Evolutionary conservation across 2,797 vertebrate species (phyloP).

Genomic region (Huso huso): DNA sequence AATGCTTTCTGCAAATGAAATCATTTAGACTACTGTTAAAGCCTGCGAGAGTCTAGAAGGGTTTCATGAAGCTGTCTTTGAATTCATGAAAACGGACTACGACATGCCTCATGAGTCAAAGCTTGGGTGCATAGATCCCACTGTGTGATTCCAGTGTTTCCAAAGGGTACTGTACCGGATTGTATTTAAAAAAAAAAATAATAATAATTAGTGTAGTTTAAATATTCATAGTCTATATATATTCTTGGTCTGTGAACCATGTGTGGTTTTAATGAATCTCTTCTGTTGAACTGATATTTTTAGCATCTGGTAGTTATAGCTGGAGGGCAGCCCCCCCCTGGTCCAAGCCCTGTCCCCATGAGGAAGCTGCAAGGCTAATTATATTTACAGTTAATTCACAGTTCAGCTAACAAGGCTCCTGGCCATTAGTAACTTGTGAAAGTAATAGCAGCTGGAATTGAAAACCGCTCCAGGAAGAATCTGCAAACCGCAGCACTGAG

Average conservation of each 20-base stretch:
- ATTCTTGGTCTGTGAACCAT: conserved; percentile 25
- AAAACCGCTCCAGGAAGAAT: background rate
- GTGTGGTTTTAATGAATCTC: conserved; percentile 35
- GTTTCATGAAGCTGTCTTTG: too few relatives aligned
- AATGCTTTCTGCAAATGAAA: too few relatives aligned
- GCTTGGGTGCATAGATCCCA: too few relatives aligned
- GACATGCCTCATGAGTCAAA: too few relatives aligned
- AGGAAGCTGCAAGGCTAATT: conserved; percentile 37
- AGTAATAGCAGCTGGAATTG: background rate
- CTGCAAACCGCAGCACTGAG: background rate
- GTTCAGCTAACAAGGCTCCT: conserved; percentile 25
- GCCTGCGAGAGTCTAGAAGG: too few relatives aligned
- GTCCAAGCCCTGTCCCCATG: conserved; percentile 30
- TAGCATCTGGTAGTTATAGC: conserved; percentile 37
- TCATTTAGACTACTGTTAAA: too few relatives aligned
- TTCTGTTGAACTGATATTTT: conserved; percentile 41
- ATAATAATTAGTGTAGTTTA: background rate
- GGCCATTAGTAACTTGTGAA: conserved; percentile 31
- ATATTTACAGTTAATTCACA: conserved; percentile 42
- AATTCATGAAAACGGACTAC: too few relatives aligned
- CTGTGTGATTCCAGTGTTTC: background rate
- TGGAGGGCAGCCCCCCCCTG: conserved; percentile 41
- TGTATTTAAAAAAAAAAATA: conserved; percentile 22
- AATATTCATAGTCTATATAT: too few relatives aligned
- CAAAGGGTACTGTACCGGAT: background rate